Conservation (phyloP, 1,140 invertebrate species). For the Drosophila pallidifrons region DNA sequence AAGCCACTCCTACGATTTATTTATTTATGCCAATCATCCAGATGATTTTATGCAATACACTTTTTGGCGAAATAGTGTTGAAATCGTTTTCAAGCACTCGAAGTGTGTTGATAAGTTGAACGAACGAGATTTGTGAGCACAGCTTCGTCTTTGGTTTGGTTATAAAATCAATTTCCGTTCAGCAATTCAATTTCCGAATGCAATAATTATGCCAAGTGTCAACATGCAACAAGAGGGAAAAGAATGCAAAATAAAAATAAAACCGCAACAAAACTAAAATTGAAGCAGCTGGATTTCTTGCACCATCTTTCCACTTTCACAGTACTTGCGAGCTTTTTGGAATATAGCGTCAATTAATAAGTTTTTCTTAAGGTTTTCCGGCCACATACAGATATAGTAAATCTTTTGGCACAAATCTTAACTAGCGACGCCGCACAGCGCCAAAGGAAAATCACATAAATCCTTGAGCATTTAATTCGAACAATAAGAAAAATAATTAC, state of each 20-base stretch:
- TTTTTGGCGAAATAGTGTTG: conserved; percentile 9
- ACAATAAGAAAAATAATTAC: conserved; percentile 83
- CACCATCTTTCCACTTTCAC: not conserved
- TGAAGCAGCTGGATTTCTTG: not conserved
- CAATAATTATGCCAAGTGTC: conserved; percentile 84
- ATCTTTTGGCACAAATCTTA: conserved; percentile 62
- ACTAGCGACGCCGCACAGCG: conserved; percentile 22
- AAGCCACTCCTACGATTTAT: not conserved
- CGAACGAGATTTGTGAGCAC: conserved; percentile 39
- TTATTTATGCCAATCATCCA: not conserved
- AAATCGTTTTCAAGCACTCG: conserved; percentile 25
- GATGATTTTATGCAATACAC: conserved; percentile 4
- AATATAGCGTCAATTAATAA: conserved; percentile 70
- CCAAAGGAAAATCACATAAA: conserved; percentile 67
- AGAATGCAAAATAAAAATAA: too few relatives aligned
- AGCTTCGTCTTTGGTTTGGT: conserved; percentile 39
- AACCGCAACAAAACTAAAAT: too few relatives aligned
- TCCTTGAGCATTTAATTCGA: conserved; percentile 80
- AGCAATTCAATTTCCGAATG: conserved; percentile 83
- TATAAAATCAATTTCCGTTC: conserved; percentile 81
- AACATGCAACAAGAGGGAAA: conserved; percentile 44
- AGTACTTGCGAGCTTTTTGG: not conserved
- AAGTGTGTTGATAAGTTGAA: conserved; percentile 39
- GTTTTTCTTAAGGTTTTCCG: conserved; percentile 28
- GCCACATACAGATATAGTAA: conserved; percentile 1